Conservation (phyloP, 2,888 invertebrate species). For the Plagiodera versicolora region DNA sequence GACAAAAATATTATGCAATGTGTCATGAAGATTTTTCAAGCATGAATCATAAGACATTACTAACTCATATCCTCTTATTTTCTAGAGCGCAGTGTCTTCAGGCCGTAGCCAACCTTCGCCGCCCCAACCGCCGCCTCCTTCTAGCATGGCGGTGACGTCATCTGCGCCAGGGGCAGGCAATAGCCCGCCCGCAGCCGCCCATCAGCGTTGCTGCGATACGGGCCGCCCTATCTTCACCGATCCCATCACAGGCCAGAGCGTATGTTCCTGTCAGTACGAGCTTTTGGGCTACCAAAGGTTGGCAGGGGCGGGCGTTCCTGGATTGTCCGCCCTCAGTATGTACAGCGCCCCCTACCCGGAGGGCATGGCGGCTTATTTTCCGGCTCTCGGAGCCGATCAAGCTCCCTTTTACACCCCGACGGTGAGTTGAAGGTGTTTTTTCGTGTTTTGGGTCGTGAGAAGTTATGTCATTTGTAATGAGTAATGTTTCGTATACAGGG, state of each 20-base stretch:
- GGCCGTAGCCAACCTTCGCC: slow-evolving; percentile 40
- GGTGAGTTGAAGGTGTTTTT: slow-evolving; percentile 62
- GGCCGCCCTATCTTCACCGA: slow-evolving; percentile 89
- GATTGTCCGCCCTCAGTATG: slow-evolving; percentile 76
- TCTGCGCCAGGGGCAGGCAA: slow-evolving; percentile 56
- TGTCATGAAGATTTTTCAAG: no score
- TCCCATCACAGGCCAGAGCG: slow-evolving; percentile 84
- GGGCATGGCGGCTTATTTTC: slow-evolving; percentile 86
- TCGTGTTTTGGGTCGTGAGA: background rate
- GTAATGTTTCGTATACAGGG: no score
- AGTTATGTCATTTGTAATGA: no score
- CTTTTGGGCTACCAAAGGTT: slow-evolving; percentile 83
- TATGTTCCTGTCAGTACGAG: slow-evolving; percentile 90
- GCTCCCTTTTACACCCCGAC: slow-evolving; percentile 83
- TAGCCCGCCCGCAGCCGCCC: slow-evolving; percentile 51
- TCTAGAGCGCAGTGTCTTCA: slow-evolving; percentile 60
- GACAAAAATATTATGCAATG: no score
- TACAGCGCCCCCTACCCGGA: slow-evolving; percentile 79
- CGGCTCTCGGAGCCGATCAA: slow-evolving; percentile 81
- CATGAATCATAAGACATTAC: background rate
- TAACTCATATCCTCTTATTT: slow-evolving; percentile 27
- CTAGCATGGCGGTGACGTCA: slow-evolving; percentile 54
- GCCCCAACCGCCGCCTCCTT: slow-evolving; percentile 44
- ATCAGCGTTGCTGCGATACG: slow-evolving; percentile 83
- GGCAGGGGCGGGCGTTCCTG: slow-evolving; percentile 62